These are phyloP conservation scores for Mimumesa dahlbomi DNA, from an alignment of 2,888 invertebrate species.

Conservation along the genomic window DNA sequence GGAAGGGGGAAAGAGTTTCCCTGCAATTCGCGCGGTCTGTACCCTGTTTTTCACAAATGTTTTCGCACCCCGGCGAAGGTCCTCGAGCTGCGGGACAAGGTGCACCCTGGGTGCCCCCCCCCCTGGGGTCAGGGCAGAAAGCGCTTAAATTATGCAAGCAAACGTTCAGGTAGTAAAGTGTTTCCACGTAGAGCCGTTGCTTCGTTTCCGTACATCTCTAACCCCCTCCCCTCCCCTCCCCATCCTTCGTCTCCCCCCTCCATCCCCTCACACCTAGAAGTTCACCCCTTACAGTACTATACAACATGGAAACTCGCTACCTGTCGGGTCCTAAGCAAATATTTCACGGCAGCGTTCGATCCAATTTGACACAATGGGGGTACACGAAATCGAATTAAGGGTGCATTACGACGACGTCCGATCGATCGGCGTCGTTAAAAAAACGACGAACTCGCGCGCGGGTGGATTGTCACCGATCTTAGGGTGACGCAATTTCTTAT, in stretches of 20 bases:
- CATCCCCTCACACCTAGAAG: background rate
- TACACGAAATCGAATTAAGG: slow-evolving; percentile 73
- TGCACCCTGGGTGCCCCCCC: slow-evolving; percentile 41
- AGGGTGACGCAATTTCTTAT: too few species aligned
- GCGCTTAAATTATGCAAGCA: slow-evolving; percentile 73
- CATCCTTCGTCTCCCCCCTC: background rate
- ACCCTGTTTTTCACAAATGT: slow-evolving; percentile 69
- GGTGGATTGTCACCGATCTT: too few species aligned
- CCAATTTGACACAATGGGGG: slow-evolving; percentile 71
- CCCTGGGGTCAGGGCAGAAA: slow-evolving; percentile 53
- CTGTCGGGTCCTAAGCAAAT: slow-evolving; percentile 71
- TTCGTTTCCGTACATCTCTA: slow-evolving; percentile 15
- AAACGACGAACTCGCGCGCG: slow-evolving; percentile 7
- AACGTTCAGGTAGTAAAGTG: slow-evolving; percentile 73
- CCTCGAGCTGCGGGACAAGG: slow-evolving; percentile 51
- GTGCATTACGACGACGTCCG: slow-evolving; percentile 61
- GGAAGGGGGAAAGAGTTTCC: background rate
- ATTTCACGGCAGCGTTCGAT: slow-evolving; percentile 72
- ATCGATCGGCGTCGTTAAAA: slow-evolving; percentile 47
- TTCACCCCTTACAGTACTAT: slow-evolving; percentile 14
- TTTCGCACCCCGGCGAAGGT: slow-evolving; percentile 65
- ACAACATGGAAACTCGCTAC: slow-evolving; percentile 39
- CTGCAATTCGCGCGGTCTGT: slow-evolving; percentile 12
- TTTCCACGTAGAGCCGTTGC: slow-evolving; percentile 54
- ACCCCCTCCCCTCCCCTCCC: slow-evolving; percentile 6